A percentile compares a stretch with the other conserved stretches of the same genome.
Evolutionary conservation across 2,113 vertebrate genomes (phyloP).

Genomic region (Saccopteryx bilineata): DNA sequence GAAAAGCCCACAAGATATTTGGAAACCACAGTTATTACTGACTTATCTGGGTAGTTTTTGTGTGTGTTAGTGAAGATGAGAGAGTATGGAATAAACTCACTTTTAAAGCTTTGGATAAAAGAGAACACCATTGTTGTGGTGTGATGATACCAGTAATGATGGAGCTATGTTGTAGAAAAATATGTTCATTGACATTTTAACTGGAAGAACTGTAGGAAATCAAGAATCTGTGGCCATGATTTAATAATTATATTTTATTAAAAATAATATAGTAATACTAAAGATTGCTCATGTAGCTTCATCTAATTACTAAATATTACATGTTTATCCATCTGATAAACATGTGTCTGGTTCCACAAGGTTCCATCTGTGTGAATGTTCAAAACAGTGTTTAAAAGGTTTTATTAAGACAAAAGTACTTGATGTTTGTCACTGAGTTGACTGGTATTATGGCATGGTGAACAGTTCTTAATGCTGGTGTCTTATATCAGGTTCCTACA

Average conservation of each 20-base stretch:
- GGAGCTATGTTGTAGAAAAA: not conserved
- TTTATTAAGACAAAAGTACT: not conserved
- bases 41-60: not conserved
- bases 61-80: not conserved
- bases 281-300: not conserved
- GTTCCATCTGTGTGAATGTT: not conserved
- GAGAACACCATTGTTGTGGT: not conserved
- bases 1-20: not conserved
- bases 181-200: not conserved
- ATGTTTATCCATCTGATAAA: not conserved
- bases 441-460: not conserved
- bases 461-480: not conserved
- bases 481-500: not conserved
- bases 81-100: not conserved
- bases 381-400: not conserved
- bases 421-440: not conserved
- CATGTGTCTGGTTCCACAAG: not conserved
- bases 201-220: not conserved
- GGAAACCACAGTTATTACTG: not conserved
- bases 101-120: not conserved
- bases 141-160: not conserved
- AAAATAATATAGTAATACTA: not conserved
- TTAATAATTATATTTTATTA: conserved; percentile 13
- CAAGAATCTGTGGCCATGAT: not conserved
- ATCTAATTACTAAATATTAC: not conserved